Conservation (phyloP, 2,888 invertebrate species). For the Aporophyla lueneburgensis region DNA sequence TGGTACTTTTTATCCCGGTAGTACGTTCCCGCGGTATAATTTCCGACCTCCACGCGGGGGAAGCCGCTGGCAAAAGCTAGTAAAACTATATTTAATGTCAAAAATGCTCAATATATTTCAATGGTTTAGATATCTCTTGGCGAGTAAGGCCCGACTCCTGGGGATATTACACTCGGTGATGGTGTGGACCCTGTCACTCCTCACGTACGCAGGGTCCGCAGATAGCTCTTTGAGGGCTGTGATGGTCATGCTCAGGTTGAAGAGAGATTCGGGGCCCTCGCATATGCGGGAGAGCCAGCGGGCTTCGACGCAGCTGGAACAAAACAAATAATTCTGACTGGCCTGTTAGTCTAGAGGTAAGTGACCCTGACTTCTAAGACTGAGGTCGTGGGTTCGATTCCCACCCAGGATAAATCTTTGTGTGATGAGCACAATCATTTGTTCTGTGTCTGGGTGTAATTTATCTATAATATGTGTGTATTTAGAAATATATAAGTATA, state of each 20-base stretch:
- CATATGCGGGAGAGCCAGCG: slow-evolving; percentile 84
- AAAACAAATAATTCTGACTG: background rate
- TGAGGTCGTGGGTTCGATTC: too few species aligned
- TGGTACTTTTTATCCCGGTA: too few species aligned
- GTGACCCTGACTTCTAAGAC: too few species aligned
- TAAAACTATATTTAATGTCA: background rate
- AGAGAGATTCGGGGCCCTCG: slow-evolving; percentile 77
- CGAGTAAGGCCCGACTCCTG: slow-evolving; percentile 79
- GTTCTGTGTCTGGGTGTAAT: too few species aligned
- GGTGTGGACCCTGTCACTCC: slow-evolving; percentile 83
- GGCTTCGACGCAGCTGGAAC: slow-evolving; percentile 82
- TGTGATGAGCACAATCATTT: too few species aligned
- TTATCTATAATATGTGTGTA: too few species aligned
- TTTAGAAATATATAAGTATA: too few species aligned
- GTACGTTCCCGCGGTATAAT: too few species aligned
- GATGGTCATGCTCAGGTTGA: slow-evolving; percentile 66
- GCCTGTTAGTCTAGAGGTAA: too few species aligned
- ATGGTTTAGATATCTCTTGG: slow-evolving; percentile 76
- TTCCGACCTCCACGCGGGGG: too few species aligned
- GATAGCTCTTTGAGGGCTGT: slow-evolving; percentile 73
- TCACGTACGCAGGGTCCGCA: slow-evolving; percentile 79
- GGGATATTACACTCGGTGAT: slow-evolving; percentile 82
- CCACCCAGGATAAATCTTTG: too few species aligned
- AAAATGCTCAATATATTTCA: slow-evolving; percentile 37
- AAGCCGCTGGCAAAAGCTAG: too few species aligned